phyloP scores from a whole-genome alignment of 2,888 invertebrate species.

The Dastarcus helophoroides region DNA sequence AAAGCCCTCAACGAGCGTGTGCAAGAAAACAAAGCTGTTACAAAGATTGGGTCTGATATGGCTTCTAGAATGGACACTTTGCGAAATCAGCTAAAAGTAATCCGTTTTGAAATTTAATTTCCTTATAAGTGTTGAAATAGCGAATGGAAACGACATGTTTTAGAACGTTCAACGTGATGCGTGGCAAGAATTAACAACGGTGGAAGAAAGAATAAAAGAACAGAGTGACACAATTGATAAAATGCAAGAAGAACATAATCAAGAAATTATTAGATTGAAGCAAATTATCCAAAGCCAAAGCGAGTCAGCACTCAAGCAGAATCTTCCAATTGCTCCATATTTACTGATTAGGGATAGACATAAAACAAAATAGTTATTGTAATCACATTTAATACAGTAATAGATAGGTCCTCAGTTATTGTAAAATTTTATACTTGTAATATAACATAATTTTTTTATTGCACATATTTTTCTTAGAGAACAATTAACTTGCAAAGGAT shows the following conservation, averaged over 20 bases:
- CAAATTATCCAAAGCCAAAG: conserved; percentile 39
- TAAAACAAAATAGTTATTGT: too few relatives aligned
- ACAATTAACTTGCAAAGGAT: too few relatives aligned
- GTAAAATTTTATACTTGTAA: too few relatives aligned
- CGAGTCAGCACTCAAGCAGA: conserved; percentile 29
- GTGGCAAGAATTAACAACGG: conserved; percentile 40
- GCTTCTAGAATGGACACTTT: conserved; percentile 39
- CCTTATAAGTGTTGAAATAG: conserved; percentile 2
- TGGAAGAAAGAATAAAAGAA: conserved; percentile 40
- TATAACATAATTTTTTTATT: too few relatives aligned
- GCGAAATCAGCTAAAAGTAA: conserved; percentile 40
- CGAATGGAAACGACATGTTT: conserved; percentile 10
- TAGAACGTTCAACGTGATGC: conserved; percentile 43
- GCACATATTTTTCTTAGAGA: too few relatives aligned
- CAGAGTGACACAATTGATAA: conserved; percentile 37
- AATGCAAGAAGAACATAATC: conserved; percentile 39
- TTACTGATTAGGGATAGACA: conserved; percentile 23
- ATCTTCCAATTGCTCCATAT: conserved; percentile 29
- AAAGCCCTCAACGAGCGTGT: conserved; percentile 33
- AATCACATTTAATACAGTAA: too few relatives aligned
- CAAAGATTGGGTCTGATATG: conserved; percentile 39
- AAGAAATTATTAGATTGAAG: conserved; percentile 38
- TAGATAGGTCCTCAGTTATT: too few relatives aligned
- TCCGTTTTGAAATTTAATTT: conserved; percentile 9
- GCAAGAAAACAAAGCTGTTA: conserved; percentile 33